A percentile compares a stretch with the other conserved stretches of the same genome.
Conservation (phyloP, 2,797 vertebrate genomes). For the Bucorvus abyssinicus region DNA sequence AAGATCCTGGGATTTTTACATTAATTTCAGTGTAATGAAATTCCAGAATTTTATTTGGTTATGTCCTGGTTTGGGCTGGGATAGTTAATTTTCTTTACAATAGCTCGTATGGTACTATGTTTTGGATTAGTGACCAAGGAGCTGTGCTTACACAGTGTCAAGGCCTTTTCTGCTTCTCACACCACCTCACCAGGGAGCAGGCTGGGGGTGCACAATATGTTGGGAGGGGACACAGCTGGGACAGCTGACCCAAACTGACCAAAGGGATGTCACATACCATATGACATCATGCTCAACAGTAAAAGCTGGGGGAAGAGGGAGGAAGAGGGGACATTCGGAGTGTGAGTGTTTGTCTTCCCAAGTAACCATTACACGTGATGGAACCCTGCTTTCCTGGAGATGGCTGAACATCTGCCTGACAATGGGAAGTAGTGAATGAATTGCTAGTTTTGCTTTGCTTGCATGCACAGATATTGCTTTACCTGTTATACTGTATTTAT, state of each 20-base stretch:
- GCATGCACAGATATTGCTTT: not conserved
- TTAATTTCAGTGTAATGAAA: not conserved
- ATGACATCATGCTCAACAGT: fast-evolving
- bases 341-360: fast-evolving
- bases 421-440: fast-evolving
- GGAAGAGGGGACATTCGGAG: fast-evolving
- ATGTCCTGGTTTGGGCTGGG: not conserved
- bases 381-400: not conserved
- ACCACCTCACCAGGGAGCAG: fast-evolving
- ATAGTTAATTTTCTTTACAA: not conserved
- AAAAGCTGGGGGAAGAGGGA: not conserved
- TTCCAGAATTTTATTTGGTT: not conserved
- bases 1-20: not conserved
- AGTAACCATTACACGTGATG: fast-evolving
- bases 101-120: fast-evolving
- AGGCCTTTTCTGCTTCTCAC: not conserved
- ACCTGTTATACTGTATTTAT: not conserved
- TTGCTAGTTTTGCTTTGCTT: not conserved
- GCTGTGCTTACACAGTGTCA: not conserved
- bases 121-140: not conserved
- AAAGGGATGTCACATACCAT: not conserved
- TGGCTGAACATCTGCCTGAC: not conserved
- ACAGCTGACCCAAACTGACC: not conserved
- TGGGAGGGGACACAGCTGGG: not conserved
- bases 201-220: fast-evolving